These are phyloP conservation scores for Ochotona curzoniae DNA, from an alignment of 2,113 vertebrate species.

Conservation along the genomic window DNA sequence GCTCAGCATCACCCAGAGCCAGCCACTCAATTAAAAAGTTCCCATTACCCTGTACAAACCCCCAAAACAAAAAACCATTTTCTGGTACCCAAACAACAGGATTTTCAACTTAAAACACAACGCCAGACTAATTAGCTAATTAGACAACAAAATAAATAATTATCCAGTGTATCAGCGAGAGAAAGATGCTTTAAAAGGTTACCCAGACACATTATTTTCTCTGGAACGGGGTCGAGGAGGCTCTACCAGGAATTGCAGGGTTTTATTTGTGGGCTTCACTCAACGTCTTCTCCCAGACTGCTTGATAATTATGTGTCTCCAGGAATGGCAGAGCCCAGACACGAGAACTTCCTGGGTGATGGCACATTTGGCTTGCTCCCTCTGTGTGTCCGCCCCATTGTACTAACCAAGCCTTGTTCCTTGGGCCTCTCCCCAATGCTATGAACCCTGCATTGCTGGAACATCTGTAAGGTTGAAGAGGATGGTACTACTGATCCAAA, in stretches of 20 bases:
- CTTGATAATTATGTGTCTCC: conserved; percentile 59
- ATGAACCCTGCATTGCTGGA: neutral
- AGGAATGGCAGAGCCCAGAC: conserved; percentile 41
- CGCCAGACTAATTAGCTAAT: conserved; percentile 83
- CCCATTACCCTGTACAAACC: conserved; percentile 69
- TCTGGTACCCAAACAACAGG: conserved; percentile 79
- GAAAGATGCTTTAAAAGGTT: conserved; percentile 73
- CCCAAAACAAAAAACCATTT: conserved; percentile 66
- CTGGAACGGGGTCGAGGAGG: conserved; percentile 63
- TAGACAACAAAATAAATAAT: conserved; percentile 85
- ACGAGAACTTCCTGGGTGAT: conserved; percentile 48
- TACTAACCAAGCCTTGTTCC: neutral
- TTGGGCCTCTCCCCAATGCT: neutral
- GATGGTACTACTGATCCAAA: fast-evolving
- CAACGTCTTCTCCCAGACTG: conserved; percentile 52
- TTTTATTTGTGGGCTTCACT: conserved; percentile 68
- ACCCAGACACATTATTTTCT: conserved; percentile 52
- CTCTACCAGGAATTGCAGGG: conserved; percentile 50
- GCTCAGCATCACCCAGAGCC: conserved; percentile 51
- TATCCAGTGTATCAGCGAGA: conserved; percentile 74
- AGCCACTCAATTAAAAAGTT: conserved; percentile 76
- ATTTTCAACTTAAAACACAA: conserved; percentile 82
- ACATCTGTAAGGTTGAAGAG: neutral
- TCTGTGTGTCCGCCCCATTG: neutral
- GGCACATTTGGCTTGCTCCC: fast-evolving